Evolutionary conservation across 1,140 invertebrate species (phyloP).

Genomic region (Psilanteris sp.): DNA sequence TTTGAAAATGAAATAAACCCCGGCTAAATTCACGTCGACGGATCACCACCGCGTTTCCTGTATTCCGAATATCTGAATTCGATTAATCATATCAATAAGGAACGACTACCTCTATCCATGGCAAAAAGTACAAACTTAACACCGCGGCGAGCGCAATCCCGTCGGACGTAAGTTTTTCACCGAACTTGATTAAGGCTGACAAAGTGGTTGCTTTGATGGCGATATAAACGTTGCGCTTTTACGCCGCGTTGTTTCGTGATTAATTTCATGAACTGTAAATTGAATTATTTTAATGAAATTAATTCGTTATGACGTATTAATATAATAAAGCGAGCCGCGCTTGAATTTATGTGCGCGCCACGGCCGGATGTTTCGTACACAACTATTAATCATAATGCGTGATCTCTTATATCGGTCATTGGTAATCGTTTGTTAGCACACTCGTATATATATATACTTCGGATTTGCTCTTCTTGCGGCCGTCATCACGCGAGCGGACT

Average conservation of each 20-base stretch:
- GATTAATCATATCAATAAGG: too few species aligned
- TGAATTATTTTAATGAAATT: slow-evolving; percentile 25
- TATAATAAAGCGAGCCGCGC: slow-evolving; percentile 4
- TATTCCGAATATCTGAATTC: too few species aligned
- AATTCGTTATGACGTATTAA: slow-evolving; percentile 20
- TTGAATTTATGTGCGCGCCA: slow-evolving; percentile 19
- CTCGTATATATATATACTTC: slow-evolving; percentile 45
- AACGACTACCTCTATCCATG: too few species aligned
- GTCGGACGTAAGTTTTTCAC: too few species aligned
- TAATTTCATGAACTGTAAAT: slow-evolving; percentile 14
- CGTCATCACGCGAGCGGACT: slow-evolving; percentile 68
- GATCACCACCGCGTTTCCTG: too few species aligned
- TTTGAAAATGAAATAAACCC: too few species aligned
- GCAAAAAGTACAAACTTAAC: too few species aligned
- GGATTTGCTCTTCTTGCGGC: slow-evolving; percentile 49
- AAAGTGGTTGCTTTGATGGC: too few species aligned
- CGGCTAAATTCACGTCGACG: too few species aligned
- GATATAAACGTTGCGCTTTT: neutral
- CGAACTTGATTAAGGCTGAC: too few species aligned
- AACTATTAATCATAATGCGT: slow-evolving; percentile 32
- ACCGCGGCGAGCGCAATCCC: too few species aligned
- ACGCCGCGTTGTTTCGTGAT: neutral
- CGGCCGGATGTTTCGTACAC: slow-evolving; percentile 17
- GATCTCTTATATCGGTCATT: slow-evolving; percentile 33
- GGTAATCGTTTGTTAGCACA: slow-evolving; percentile 35